Evolutionary conservation across 1,140 invertebrate species (phyloP), one percentile per base, ranked within the genome.

Genomic region (Penaeus chinensis): DNA sequence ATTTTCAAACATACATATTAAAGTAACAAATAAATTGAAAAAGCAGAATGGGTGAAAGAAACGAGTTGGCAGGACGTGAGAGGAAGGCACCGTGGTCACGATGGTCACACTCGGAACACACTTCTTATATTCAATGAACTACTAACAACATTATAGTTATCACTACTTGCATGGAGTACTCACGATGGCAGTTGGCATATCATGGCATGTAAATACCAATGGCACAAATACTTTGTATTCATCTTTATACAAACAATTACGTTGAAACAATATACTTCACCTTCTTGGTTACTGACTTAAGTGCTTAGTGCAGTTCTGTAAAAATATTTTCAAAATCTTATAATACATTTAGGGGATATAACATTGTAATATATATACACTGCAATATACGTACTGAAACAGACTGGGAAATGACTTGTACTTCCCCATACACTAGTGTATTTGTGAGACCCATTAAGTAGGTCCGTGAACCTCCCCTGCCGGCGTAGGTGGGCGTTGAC

Each of bases 101-200:
- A 18, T 24, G 54, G 47, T 79, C 54, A 79, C 61, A 79, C 77
- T 79, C 77, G 54, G 77, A 79, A 79, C 77, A 77, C 54, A 42
- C 71, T 76, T 77, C 42, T 79, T 54, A 79, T 79, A 84, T 74
- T 74, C 82, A 84, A 71, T 71, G 47, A 71, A 83, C 82, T 84
- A 84, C 76, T 71, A 84, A 84, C 82, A 84, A 74, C 61, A 42
- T 62, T 71, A 84, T 71, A 69, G 74, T 74, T 84, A 84, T 76
- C 82, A 84, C 82, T 84, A 84, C 82, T 69, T 74, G 69, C 82
- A 84, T 61, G 82, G 82, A 84, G 76, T 84, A 84, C 47, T 84
- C 71, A 74, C 60, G 69, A 74, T 84, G 69, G 69, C 82, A 84
- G 54, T 76, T 76, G 77, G 61, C 20, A 37, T 54, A 79, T 61